Evolutionary conservation across 1,140 invertebrate genomes (phyloP).

Genomic region (Sycophila sp.): DNA sequence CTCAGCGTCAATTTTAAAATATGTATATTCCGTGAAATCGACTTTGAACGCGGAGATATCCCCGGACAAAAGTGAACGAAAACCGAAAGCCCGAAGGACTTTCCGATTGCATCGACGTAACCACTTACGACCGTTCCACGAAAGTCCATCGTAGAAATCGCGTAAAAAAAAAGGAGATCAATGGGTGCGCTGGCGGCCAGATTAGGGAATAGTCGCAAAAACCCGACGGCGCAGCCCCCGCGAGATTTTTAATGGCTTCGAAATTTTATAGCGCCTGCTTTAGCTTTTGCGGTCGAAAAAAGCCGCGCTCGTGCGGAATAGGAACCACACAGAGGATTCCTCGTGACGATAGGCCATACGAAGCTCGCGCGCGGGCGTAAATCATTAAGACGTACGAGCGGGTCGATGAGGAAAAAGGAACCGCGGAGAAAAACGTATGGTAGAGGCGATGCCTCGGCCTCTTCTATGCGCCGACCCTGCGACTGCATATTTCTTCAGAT

Average conservation of each 20-base stretch:
- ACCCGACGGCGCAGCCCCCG: not conserved
- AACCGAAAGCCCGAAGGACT: too few relatives aligned
- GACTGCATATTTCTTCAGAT: conserved; percentile 21
- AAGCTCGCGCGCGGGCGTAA: not conserved
- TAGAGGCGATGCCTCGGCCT: conserved; percentile 5
- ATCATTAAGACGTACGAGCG: conserved; percentile 28
- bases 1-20: too few relatives aligned
- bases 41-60: too few relatives aligned
- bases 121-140: conserved; percentile 23
- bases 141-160: conserved; percentile 2
- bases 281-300: conserved; percentile 27
- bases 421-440: conserved; percentile 18
- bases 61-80: too few relatives aligned
- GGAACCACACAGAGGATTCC: conserved; percentile 1
- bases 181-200: not conserved
- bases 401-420: conserved; percentile 15
- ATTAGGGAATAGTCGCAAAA: conserved; percentile 17
- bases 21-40: too few relatives aligned
- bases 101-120: not conserved
- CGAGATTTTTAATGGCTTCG: conserved; percentile 22
- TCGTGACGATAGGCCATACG: not conserved
- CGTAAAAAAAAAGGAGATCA: conserved; percentile 9
- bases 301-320: conserved; percentile 5
- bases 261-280: conserved; percentile 7
- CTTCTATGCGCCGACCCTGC: not conserved